Base-by-base conservation (phyloP, 2,113 vertebrate species). In the Euleptes europaea region DNA sequence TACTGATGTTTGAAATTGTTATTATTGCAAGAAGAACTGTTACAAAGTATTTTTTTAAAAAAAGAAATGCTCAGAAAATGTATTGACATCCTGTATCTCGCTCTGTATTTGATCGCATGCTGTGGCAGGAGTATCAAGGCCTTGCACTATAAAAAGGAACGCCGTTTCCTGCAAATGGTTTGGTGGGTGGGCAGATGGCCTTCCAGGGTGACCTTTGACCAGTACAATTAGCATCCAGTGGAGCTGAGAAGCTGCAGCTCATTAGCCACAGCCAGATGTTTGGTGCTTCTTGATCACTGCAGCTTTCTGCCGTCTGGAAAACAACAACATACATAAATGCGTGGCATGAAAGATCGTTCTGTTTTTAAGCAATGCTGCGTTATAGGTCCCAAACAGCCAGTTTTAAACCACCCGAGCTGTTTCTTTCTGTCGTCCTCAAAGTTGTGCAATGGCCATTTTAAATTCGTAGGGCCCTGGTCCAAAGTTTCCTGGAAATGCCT, bases 261-360 rank as follows among this genome's bases (percentile, higher is more conserved):
- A 91, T 94, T 95, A 93, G 88, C 90, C 75, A 70, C 42, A 88
- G 70, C 84, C 91, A 94, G 90, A 92, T 94, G 90, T 91, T 94
- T 93, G 84, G 83, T 83, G 80, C 78, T 86, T 82, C 88, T 94
- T 86, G 67, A 81, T 93, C 91, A 91, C 77, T 88, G 42, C 47
- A 85, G 83, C 84, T 88, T 93, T 91, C 90, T 91, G 88, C 80
- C 82, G 71, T 85, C 91, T 80, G 75, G 80, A 90, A 90, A 74
- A 86, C 87, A 89, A n/a, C 82, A 87, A 81, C 91, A 92, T 89
- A 71, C 81, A 87, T 88, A 90, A 92, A 92, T 91, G 87, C 90
- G 86, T 90, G 86, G 87, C 88, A 86, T 85, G 84, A 86, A 90
- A 93, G 84, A 91, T 82, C 38, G 77, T 74, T 86, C 88, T 84